Evolutionary conservation across 2,888 invertebrate genomes (phyloP).

Genomic region (Dryadula phaetusa): DNA sequence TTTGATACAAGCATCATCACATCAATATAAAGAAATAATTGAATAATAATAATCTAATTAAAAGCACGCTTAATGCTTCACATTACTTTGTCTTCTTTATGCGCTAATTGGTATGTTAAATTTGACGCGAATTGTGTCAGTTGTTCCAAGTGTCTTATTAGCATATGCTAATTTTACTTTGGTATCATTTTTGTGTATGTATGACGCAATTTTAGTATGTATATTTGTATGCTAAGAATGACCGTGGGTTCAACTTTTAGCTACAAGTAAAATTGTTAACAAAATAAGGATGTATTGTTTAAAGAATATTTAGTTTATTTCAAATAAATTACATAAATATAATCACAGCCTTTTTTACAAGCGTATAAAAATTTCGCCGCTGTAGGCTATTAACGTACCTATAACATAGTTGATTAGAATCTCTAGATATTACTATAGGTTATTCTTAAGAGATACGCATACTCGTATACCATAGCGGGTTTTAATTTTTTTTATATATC

Average conservation of each 20-base stretch:
- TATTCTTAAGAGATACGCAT: too few species aligned
- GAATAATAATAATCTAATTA: constrained; percentile 10
- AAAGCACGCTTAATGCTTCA: background rate
- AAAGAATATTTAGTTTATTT: too few species aligned
- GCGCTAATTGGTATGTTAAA: constrained; percentile 36
- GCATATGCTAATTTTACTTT: constrained; percentile 25
- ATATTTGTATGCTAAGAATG: background rate
- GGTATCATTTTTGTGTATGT: background rate
- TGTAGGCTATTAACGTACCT: too few species aligned
- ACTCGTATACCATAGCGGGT: too few species aligned
- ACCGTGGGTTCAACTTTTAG: background rate
- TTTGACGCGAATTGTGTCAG: constrained; percentile 29
- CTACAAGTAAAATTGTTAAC: too few species aligned
- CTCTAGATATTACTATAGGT: too few species aligned
- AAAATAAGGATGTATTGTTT: too few species aligned
- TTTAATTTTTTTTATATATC: too few species aligned
- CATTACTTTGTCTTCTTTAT: constrained; percentile 29
- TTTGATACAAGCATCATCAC: background rate
- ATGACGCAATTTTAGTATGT: background rate
- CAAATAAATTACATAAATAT: too few species aligned
- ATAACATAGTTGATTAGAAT: too few species aligned
- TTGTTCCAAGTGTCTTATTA: constrained; percentile 15
- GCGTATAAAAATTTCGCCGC: too few species aligned
- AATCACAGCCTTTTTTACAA: too few species aligned
- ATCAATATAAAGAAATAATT: background rate